A percentile compares a stretch with the other conserved stretches of the same genome.
Evolutionary conservation across 2,113 vertebrate species (phyloP).

Genomic region (Cariama cristata): DNA sequence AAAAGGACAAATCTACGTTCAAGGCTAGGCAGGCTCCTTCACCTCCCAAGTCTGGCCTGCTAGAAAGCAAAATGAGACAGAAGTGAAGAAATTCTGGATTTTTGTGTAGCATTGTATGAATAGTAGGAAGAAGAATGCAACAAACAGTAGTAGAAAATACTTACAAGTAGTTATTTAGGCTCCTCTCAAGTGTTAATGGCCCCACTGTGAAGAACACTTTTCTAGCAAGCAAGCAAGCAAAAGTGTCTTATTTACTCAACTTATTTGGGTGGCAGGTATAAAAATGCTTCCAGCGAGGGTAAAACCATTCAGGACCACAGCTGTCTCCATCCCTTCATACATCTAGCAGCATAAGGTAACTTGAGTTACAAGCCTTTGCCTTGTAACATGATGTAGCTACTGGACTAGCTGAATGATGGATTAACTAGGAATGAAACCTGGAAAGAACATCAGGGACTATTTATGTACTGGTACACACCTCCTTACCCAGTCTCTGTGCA

Average conservation of each 20-base stretch:
- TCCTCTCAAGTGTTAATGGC: not conserved
- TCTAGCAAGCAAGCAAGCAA: not conserved
- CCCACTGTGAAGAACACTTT: not conserved
- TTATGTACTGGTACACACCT: not conserved
- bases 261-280: not conserved
- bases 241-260: not conserved
- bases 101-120: not conserved
- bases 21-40: not conserved
- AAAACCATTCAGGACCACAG: not conserved
- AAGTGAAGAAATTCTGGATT: not conserved
- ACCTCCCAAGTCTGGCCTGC: not conserved
- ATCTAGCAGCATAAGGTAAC: not conserved
- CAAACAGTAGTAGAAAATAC: not conserved
- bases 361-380: not conserved
- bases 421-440: not conserved
- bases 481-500: not conserved
- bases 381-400: not conserved
- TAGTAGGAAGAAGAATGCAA: not conserved
- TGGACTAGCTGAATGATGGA: not conserved
- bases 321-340: not conserved
- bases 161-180: not conserved
- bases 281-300: not conserved
- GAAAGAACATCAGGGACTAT: not conserved
- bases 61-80: not conserved
- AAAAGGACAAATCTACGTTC: not conserved